Evolutionary conservation across 2,888 invertebrate genomes (phyloP), one percentile per base, ranked within the genome.

Genomic region (Apeira syringaria): DNA sequence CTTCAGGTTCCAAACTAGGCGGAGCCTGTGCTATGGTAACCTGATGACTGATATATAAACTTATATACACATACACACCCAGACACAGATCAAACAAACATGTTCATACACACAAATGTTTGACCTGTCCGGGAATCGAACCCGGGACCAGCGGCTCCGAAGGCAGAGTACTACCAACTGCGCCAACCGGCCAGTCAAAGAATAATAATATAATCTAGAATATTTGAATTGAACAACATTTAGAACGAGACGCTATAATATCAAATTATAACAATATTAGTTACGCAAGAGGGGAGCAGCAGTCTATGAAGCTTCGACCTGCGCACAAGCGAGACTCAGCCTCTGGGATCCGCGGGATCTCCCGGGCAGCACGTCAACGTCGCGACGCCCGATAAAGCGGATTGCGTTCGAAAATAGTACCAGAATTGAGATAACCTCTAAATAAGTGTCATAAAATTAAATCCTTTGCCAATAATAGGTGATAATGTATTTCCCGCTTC

Each of bases 241-340:
- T 36, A 48, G 36, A 28, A 15, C 31, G 42, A 12, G 36, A 27
- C 42, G 64, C 58, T 72, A 71, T 72, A 70, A 67, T 60, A 43
- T 46, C 43, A 52, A 52, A 50, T 48, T 44, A 13, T 57, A 72
- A 76, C 74, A 77, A 77, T 80, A 58, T 64, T 58, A 79, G 86
- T 88, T 88, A 88, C 87, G 88, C 88, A 88, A 88, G 86, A 82
- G 85, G 80, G 79, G 77, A 75, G 73, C 64, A 54, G 68, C 74
- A 73, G 68, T 59, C 49, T 84, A 83, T 61, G 85, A 58, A 80
- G 84, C 85, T 86, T 80, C 88, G 70, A 85, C 69, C 67, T 68
- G 49, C 64, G 54, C 55, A 46, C 72, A 68, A 64, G 67, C 70
- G 65, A 64, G 82, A 85, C 68, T 78, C 86, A 80, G 86, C 81